phyloP scores from a whole-genome alignment of 2,113 vertebrate genomes.

The Rhodinocichla rosea region DNA sequence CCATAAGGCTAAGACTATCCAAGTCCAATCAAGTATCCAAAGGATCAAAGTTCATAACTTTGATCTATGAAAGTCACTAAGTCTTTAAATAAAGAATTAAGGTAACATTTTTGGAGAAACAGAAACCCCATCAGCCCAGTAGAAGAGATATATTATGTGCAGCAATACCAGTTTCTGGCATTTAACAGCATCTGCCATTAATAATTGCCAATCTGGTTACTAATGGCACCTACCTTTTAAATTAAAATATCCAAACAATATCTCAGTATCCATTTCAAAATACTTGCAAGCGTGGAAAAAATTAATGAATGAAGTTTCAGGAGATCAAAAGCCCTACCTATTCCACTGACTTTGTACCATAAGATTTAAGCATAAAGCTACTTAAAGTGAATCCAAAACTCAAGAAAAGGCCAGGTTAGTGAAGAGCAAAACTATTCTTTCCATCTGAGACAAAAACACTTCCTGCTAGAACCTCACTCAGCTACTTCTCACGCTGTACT shows the following conservation, averaged over 20 bases:
- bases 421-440: background rate
- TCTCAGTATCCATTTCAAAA: background rate
- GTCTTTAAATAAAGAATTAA: background rate
- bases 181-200: too few relatives aligned
- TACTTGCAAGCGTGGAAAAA: background rate
- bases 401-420: background rate
- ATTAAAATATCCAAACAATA: background rate
- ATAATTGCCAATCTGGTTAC: too few relatives aligned
- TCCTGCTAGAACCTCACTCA: background rate
- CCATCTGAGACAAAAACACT: background rate
- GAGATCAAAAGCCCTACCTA: background rate
- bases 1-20: background rate
- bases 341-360: background rate
- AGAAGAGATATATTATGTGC: background rate
- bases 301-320: background rate
- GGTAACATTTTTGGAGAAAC: background rate
- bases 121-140: background rate
- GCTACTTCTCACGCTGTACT: background rate
- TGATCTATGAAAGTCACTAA: background rate
- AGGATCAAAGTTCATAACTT: background rate
- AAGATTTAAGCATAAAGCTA: background rate
- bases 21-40: background rate
- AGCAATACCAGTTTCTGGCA: background rate
- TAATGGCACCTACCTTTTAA: background rate
- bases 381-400: background rate